phyloP scores from a whole-genome alignment of 1,140 invertebrate genomes.

The Meloidogyne hapla region DNA sequence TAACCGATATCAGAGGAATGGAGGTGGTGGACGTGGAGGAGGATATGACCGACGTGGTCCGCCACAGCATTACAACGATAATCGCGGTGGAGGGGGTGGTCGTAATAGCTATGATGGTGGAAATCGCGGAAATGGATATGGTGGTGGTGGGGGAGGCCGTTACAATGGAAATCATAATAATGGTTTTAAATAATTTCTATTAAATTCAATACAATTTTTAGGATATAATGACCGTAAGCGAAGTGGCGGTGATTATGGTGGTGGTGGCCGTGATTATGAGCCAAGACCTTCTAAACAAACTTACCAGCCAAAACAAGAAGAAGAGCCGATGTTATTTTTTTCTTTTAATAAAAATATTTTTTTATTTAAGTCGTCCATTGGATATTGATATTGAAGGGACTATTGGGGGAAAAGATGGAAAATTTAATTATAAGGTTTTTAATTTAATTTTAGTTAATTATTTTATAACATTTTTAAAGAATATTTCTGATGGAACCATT shows the following conservation, averaged over 20 bases:
- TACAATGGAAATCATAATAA: no score
- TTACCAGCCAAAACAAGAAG: neutral
- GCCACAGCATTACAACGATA: neutral
- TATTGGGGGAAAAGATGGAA: neutral
- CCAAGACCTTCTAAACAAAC: neutral
- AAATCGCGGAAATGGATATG: neutral
- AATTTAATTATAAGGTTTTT: constrained; percentile 1
- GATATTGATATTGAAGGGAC: neutral
- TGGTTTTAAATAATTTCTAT: no score
- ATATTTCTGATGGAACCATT: neutral
- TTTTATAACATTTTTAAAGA: neutral
- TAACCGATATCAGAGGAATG: neutral
- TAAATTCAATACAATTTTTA: neutral
- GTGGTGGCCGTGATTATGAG: neutral
- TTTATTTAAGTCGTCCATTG: neutral
- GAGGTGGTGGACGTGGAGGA: neutral
- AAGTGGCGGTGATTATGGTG: neutral
- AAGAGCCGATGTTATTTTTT: neutral
- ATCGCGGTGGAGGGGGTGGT: neutral
- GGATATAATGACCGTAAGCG: neutral
- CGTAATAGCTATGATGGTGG: neutral
- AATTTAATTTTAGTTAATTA: neutral
- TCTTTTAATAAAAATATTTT: neutral
- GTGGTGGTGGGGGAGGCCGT: neutral
- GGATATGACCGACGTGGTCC: neutral